Conservation (phyloP, 1,140 invertebrate species). For the Hormaphis cornu region DNA sequence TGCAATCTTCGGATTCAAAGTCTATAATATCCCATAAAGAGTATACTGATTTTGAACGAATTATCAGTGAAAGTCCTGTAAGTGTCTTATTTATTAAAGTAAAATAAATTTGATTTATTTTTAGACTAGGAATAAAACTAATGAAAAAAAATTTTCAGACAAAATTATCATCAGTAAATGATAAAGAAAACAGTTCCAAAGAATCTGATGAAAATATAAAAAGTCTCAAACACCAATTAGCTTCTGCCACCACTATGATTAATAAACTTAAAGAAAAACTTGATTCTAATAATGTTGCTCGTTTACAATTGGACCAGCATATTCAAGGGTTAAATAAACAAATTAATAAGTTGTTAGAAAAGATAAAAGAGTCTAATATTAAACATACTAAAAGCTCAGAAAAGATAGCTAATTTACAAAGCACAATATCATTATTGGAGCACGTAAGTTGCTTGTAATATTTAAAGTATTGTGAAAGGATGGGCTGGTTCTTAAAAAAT, state of each 20-base stretch:
- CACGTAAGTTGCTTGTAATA: not conserved
- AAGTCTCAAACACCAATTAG: not conserved
- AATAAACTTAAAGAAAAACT: slow-evolving; percentile 9
- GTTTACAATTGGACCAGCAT: not conserved
- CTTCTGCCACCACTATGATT: not conserved
- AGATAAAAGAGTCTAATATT: not conserved
- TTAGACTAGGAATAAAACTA: not conserved
- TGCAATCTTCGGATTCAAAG: not conserved
- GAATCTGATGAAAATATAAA: not conserved
- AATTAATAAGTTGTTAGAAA: slow-evolving; percentile 5
- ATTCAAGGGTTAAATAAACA: slow-evolving; percentile 14
- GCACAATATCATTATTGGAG: not conserved
- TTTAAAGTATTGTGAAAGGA: not conserved
- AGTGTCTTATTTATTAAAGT: not conserved
- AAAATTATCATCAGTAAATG: not conserved
- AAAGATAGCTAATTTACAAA: not conserved
- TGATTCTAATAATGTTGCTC: not conserved
- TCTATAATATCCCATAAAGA: not conserved
- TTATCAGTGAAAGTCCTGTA: not conserved
- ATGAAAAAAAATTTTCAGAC: not conserved
- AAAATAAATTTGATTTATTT: not conserved
- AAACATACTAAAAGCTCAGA: not conserved
- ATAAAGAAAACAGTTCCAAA: not conserved
- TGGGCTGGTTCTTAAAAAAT: not conserved
- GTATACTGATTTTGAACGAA: not conserved